These are phyloP conservation scores for Myiothlypis chrysogaster DNA, from an alignment of 2,797 vertebrate species.

Conservation along the genomic window DNA sequence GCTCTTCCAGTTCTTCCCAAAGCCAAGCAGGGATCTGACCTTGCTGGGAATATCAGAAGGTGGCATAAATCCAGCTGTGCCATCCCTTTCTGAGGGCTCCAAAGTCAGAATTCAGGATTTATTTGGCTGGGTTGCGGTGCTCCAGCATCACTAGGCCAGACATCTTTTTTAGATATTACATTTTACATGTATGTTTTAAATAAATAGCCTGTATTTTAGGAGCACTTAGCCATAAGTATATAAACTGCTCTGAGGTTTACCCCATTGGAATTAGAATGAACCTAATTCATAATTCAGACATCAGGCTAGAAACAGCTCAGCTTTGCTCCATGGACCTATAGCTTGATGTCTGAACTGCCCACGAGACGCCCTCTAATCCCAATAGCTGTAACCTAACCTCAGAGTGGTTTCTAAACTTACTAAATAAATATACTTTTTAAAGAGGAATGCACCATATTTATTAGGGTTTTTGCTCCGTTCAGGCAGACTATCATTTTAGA, in stretches of 20 bases:
- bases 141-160: not conserved
- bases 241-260: conserved; percentile 64
- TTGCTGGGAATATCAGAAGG: not conserved
- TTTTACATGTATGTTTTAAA: conserved; percentile 69
- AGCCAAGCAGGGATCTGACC: not conserved
- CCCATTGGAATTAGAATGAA: conserved; percentile 69
- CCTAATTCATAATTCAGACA: conserved; percentile 68
- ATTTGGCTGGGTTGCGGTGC: not conserved
- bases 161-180: conserved; percentile 53
- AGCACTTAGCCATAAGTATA: conserved; percentile 64
- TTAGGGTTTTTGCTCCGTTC: conserved; percentile 19
- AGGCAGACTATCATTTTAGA: conserved; percentile 47
- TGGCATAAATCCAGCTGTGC: conserved; percentile 25
- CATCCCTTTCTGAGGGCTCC: not conserved
- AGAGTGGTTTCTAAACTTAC: conserved; percentile 67
- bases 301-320: conserved; percentile 45
- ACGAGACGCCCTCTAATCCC: conserved; percentile 66
- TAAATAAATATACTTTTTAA: conserved; percentile 61
- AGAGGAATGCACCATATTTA: conserved; percentile 57
- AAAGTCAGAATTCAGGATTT: not conserved
- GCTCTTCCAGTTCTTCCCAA: not conserved
- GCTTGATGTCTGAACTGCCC: conserved; percentile 49
- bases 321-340: conserved; percentile 29
- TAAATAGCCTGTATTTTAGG: conserved; percentile 69
- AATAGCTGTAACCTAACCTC: conserved; percentile 64